Evolutionary conservation across 64 coral and sea anemone genomes (phyloP).

Genomic region (Actinia tenebrosa): DNA sequence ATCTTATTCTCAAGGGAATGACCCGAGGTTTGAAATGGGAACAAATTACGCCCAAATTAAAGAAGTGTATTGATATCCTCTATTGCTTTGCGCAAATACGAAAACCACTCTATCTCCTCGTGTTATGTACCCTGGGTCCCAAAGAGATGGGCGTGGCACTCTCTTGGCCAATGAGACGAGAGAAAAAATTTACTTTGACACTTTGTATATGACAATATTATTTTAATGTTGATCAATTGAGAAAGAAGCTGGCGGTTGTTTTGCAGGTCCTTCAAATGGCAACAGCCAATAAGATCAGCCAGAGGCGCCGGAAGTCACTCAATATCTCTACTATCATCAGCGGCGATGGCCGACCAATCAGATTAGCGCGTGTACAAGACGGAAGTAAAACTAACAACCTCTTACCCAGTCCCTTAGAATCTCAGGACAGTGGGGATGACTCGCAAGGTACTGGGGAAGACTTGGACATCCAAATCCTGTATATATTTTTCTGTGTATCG

Average conservation of each 20-base stretch:
- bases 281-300: conserved; percentile 37
- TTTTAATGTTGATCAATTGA: no score
- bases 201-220: no score
- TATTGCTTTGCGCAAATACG: no score
- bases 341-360: conserved; percentile 81
- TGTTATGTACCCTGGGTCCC: no score
- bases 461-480: background rate
- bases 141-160: no score
- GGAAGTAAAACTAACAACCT: conserved; percentile 10
- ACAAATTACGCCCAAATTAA: no score
- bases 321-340: conserved; percentile 87
- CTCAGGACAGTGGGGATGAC: conserved; percentile 49
- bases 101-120: no score
- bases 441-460: conserved; percentile 34
- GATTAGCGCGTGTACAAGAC: conserved; percentile 71
- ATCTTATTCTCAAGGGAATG: no score
- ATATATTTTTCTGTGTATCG: background rate
- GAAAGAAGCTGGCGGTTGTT: background rate
- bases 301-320: conserved; percentile 68
- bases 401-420: conserved; percentile 32
- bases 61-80: no score
- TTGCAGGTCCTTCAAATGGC: conserved; percentile 70
- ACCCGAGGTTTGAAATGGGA: no score
- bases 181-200: no score
- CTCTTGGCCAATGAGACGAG: no score